Base-by-base conservation (phyloP, 2,113 vertebrate genomes). In the Coturnix japonica region DNA sequence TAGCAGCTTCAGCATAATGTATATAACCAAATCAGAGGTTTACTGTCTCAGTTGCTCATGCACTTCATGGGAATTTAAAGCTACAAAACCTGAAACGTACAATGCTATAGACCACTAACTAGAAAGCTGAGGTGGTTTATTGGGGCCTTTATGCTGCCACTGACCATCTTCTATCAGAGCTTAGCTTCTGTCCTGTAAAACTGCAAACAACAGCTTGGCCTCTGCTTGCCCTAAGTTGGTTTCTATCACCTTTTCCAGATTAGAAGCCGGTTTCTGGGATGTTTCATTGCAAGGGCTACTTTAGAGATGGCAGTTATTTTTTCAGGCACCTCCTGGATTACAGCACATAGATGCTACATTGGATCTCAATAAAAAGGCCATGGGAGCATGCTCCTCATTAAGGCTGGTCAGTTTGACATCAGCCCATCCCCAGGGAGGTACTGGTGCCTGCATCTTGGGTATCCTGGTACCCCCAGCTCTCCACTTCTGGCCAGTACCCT, bases 391-490 rank as follows among this genome's bases (percentile, higher is more conserved):
- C 2, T 10, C 3, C 49, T 77, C 37, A 16, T 3, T 49, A 66
- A 77, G 23, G 6, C 70, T 31, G 54, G 64, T 26, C 35, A 30
- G 14, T 31, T 6, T 20, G 18, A 30, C 17, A 54, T 11, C 70
- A 60, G 47, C 30, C 31, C 31, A 10, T 18, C 20, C 3, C 8
- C 11, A 54, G 7, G 16, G 11, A 78, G 14, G 8, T 11, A 4
- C 8, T 0, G 0, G 15, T 46, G 33, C 31, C 28, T 1, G 2
- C 31, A 7, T 13, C 3, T 54, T 12, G 31, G 25, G 46, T 78
- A 28, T 9, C 28, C 23, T n/a, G 8, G 21, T 9, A 1, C 11
- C 31, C 33, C 25, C 0, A 0, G 13, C 30, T 65, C 30, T 37
- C 61, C 74, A 46, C 11, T 65, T 46, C 46, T 31, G 41, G 5